Evolutionary conservation across 2,113 vertebrate genomes (phyloP).

Genomic region (Lophotis ruficrista): DNA sequence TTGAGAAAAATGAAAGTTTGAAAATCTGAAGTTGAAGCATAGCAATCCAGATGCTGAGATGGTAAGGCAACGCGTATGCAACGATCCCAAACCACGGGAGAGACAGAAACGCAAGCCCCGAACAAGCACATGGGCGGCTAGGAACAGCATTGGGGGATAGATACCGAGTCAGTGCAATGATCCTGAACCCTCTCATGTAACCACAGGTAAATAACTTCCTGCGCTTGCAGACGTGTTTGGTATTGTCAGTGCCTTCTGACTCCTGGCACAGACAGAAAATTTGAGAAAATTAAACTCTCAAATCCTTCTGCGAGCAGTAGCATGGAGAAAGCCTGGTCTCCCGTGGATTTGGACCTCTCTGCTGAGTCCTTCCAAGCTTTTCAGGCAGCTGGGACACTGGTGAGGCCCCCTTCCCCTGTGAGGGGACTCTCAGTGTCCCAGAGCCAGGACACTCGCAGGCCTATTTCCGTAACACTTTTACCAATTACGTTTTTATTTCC

Average conservation of each 20-base stretch:
- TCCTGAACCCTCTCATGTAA: not conserved
- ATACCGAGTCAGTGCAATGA: not conserved
- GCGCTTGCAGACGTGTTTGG: rapidly evolving
- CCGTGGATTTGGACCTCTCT: rapidly evolving
- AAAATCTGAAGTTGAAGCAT: not conserved
- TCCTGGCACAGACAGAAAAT: not conserved
- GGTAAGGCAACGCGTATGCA: rapidly evolving
- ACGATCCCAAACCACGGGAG: not conserved
- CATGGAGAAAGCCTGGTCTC: too few species aligned
- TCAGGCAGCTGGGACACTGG: rapidly evolving
- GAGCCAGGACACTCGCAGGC: not conserved
- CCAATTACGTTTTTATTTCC: rapidly evolving
- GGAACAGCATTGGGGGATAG: not conserved
- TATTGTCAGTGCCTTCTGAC: not conserved
- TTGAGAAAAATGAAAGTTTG: not conserved
- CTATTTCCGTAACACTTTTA: rapidly evolving
- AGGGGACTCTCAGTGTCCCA: rapidly evolving
- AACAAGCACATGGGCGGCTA: rapidly evolving
- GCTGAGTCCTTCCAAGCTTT: not conserved
- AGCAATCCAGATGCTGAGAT: too few species aligned
- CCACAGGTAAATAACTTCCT: not conserved
- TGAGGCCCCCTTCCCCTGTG: rapidly evolving
- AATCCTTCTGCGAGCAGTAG: rapidly evolving
- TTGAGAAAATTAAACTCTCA: not conserved
- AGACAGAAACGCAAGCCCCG: not conserved